Base-by-base conservation (phyloP, 2,888 invertebrate species). In the Torymus aiolomorphi region DNA sequence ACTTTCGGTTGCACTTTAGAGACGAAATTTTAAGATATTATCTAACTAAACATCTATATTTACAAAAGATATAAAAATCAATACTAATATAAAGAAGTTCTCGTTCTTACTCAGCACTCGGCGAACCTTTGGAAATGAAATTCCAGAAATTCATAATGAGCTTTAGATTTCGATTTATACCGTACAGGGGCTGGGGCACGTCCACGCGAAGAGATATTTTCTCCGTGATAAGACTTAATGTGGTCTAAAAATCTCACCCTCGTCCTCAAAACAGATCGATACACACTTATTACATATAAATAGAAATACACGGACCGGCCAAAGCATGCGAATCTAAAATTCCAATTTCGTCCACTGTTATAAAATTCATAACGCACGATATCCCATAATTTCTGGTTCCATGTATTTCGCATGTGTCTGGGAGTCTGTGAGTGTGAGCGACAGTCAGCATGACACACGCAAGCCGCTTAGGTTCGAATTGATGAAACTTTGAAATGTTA, bases 281-380 rank as follows among this genome's bases (percentile, higher is more conserved):
- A 74, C 24, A 74, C 24, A 51, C 59, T 75, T 67, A 75, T 61
- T 67, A 52, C 67, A 31, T 65, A 56, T 67, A 67, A 61, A 75
- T 61, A 75, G 61, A 66, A 49, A 49, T 66, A 74, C 56, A 65
- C 20, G 14, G 49, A 42, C 52, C 42, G 31, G 18, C 12, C 14
- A 56, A 42, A 59, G 57, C 74, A 74, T 65, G 63, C 59, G 49
- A 57, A 74, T 74, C 51, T 66, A 24, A 74, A 74, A 74, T 74
- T 74, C 66, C 65, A 57, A 74, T 74, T 56, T 57, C 57, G 74
- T 16, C 65, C 57, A n/a, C 42, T 49, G 66, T 24, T 66, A 66
- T 20, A 49, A 76, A 69, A 76, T 76, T 69, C 69, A 76, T 76
- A 76, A 69, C 56, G 76, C 76, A 76, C 69, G 69, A 62, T 16